Evolutionary conservation across 2,888 invertebrate genomes (phyloP), one percentile per base, ranked within the genome.

Genomic region (Himalopsyche tibetana): DNA sequence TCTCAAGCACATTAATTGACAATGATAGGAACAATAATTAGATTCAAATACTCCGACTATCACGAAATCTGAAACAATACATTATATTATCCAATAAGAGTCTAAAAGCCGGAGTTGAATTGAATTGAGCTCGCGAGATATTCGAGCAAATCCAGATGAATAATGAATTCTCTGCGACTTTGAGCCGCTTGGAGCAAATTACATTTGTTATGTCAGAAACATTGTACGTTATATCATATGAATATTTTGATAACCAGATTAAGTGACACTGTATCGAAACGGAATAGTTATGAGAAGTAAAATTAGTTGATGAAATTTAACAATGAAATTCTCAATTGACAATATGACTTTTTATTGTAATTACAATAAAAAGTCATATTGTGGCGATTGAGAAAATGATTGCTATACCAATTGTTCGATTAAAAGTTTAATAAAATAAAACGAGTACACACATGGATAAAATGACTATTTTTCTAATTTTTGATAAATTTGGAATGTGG

Each of bases 21-120:
- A 63, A 28, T 63, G 63, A 63, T 63, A 63, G 28, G 63, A 19
- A 63, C 63, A 63, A 63, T 63, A 63, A 63, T 63, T 63, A 63
- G 63, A 63, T 63, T 63, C 19, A 3, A 63, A 8, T 28, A 19
- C 28, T 63, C 63, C 2, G n/a, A 19, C 63, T 9, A 63, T n/a
- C 63, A 19, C 63, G 63, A 63, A 63, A 63, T 63, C 63, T 28
- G 63, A 19, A 63, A 63, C 63, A 63, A 63, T 63, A 63, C 63
- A 63, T 63, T 28, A 19, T 63, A 6, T 63, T 63, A 63, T 63
- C 28, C 5, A 63, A 63, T 63, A 63, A 63, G 63, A 63, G 63
- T 19, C 63, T 63, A 63, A 63, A 63, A 63, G 63, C 63, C 63
- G 63, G 19, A 15, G 63, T 63, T 63, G 63, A 63, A 63, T 63